phyloP scores from a whole-genome alignment of 92 coral and sea anemone species.

The Muricea muricata region DNA sequence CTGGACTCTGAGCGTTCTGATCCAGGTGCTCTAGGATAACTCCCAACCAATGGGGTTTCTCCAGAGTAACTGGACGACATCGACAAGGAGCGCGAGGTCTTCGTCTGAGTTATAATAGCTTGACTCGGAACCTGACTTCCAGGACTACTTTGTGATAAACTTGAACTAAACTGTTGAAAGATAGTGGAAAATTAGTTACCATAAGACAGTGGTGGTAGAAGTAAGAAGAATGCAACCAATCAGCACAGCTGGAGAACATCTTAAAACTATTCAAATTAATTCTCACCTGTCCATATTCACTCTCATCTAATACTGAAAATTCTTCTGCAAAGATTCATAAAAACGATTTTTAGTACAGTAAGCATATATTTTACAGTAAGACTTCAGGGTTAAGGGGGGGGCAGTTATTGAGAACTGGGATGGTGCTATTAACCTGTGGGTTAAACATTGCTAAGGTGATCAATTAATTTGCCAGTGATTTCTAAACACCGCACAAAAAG shows the following conservation, averaged over 20 bases:
- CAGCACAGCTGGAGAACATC: no score
- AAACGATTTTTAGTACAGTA: background rate
- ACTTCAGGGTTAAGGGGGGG: no score
- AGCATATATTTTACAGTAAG: no score
- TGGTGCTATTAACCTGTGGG: no score
- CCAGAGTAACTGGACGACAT: conserved; percentile 83
- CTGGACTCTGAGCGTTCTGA: conserved; percentile 95
- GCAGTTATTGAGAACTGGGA: no score
- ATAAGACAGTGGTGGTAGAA: background rate
- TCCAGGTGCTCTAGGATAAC: conserved; percentile 97
- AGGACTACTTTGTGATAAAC: conserved; percentile 33
- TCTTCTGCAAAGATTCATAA: conserved; percentile 17
- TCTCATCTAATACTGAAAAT: conserved; percentile 39
- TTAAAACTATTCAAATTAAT: no score
- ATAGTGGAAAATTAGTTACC: background rate
- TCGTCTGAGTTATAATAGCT: conserved; percentile 19
- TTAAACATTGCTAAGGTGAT: no score
- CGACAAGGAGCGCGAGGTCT: conserved; percentile 90
- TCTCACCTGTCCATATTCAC: conserved; percentile 41
- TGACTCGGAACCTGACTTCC: conserved; percentile 20
- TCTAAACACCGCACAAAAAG: no score
- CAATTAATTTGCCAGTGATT: no score
- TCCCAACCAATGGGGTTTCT: conserved; percentile 71
- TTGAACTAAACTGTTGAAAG: conserved; percentile 3
- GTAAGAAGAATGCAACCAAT: no score